A percentile compares a stretch with the other conserved stretches of the same genome.
phyloP scores from a whole-genome alignment of 1,140 invertebrate species.

The Drosophila parvula region DNA sequence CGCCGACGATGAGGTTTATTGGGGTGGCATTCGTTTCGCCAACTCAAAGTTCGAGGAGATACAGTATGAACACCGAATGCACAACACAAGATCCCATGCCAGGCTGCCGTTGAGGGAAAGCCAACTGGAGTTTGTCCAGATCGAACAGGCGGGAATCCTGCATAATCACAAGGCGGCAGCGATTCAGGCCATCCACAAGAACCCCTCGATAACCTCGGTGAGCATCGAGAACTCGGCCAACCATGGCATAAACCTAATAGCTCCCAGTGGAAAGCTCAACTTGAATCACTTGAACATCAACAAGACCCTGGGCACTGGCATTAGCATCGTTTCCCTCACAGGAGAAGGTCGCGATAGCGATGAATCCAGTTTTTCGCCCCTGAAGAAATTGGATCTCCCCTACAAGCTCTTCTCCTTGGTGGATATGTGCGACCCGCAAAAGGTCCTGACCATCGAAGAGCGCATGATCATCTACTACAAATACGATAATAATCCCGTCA shows the following conservation, averaged over 20 bases:
- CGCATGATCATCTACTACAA: conserved; percentile 97
- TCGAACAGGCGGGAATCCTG: conserved; percentile 97
- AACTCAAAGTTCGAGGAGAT: conserved; percentile 95
- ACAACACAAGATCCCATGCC: conserved; percentile 91
- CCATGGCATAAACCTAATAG: conserved; percentile 96
- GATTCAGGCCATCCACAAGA: conserved; percentile 93
- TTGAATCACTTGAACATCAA: conserved; percentile 90
- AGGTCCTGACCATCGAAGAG: conserved; percentile 95
- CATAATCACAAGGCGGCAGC: conserved; percentile 98
- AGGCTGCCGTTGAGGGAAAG: conserved; percentile 89
- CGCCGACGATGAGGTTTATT: conserved; percentile 90
- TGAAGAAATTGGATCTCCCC: conserved; percentile 93
- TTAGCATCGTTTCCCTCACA: conserved; percentile 94
- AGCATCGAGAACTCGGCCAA: conserved; percentile 93
- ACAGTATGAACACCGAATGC: conserved; percentile 91
- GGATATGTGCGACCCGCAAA: conserved; percentile 97
- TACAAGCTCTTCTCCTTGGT: conserved; percentile 98
- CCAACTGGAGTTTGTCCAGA: conserved; percentile 92
- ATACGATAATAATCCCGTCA: conserved; percentile 97
- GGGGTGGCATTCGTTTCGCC: conserved; percentile 98
- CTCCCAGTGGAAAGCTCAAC: conserved; percentile 91
- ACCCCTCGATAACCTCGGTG: conserved; percentile 92
- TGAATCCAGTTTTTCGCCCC: conserved; percentile 93
- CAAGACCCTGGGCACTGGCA: conserved; percentile 94
- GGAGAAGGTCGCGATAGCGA: conserved; percentile 96